These are phyloP conservation scores for Hoplias malabaricus DNA, from an alignment of 2,113 vertebrate genomes.

Conservation along the genomic window DNA sequence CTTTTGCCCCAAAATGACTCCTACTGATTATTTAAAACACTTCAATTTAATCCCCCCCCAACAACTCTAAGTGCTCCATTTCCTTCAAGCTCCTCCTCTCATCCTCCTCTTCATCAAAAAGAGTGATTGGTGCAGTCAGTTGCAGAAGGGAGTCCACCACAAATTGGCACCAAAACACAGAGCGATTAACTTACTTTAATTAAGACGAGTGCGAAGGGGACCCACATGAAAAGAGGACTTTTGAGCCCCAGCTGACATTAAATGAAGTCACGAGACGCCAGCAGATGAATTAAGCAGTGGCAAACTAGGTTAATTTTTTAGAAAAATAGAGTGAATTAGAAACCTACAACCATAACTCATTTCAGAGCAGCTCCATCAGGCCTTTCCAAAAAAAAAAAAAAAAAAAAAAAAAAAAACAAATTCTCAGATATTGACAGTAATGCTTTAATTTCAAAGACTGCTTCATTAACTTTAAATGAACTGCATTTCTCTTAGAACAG, in stretches of 20 bases:
- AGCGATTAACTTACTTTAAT: constrained; percentile 54
- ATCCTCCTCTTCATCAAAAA: constrained; percentile 24
- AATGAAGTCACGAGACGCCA: constrained; percentile 1
- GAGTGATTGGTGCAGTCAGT: constrained; percentile 24
- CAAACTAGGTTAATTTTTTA: neutral
- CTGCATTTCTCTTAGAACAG: neutral
- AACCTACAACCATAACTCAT: neutral
- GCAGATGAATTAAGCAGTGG: neutral
- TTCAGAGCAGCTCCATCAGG: neutral
- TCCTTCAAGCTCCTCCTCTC: neutral
- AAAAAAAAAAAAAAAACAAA: neutral
- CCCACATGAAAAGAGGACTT: constrained; percentile 42
- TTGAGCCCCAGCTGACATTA: constrained; percentile 19
- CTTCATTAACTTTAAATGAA: neutral
- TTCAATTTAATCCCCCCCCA: neutral
- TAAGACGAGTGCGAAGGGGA: constrained; percentile 45
- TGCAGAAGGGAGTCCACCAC: constrained; percentile 19
- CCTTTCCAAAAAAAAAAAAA: neutral
- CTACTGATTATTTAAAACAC: neutral
- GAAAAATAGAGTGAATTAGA: neutral
- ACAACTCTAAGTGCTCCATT: neutral
- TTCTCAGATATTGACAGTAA: neutral
- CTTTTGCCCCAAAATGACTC: neutral
- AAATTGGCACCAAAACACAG: constrained; percentile 46
- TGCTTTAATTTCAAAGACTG: neutral